Percentiles rank a stretch among this genome's conserved stretches.
Evolutionary conservation across 1,140 invertebrate species (phyloP).

Genomic region (Drosophila nikananu): DNA sequence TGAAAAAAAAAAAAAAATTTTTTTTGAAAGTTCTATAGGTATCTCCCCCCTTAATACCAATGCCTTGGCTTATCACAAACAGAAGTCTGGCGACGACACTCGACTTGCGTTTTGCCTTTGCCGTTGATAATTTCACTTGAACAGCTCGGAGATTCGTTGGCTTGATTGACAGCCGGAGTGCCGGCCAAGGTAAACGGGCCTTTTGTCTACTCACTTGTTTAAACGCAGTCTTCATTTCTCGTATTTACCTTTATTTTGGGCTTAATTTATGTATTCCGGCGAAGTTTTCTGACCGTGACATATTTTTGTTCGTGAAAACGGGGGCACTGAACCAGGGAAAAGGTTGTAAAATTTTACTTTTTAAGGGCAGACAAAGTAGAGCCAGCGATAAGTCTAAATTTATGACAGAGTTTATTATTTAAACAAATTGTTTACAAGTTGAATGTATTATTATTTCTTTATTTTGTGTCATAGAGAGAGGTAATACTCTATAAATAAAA

Average conservation of each 20-base stretch:
- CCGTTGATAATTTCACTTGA: conserved; percentile 64
- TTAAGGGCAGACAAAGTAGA: background rate
- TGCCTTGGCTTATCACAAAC: conserved; percentile 56
- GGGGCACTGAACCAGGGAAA: conserved; percentile 54
- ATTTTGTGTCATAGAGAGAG: background rate
- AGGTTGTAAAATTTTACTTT: conserved; percentile 4
- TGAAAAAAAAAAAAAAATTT: too few relatives aligned
- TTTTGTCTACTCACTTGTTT: conserved; percentile 45
- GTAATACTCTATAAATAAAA: background rate
- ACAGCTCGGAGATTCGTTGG: conserved; percentile 28
- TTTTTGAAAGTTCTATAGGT: too few relatives aligned
- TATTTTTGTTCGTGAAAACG: conserved; percentile 30
- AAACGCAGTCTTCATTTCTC: conserved; percentile 38
- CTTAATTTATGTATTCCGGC: conserved; percentile 72
- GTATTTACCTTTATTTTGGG: conserved; percentile 30
- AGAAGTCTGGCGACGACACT: conserved; percentile 49
- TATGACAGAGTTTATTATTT: background rate
- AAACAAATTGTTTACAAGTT: conserved; percentile 11
- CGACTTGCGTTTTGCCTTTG: conserved; percentile 17
- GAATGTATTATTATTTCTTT: background rate
- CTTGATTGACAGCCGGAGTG: conserved; percentile 67
- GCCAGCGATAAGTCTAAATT: background rate
- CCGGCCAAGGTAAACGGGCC: conserved; percentile 60
- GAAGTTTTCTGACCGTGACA: conserved; percentile 75
- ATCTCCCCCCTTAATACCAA: conserved; percentile 57